Evolutionary conservation across 2,113 vertebrate genomes (phyloP).

Genomic region (human (Homo sapiens)): GRCh38 chr4:172466001-172466500

Average conservation of each 20-base stretch:
- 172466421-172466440: background rate
- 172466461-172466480: background rate
- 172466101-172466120: background rate
- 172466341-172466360: background rate
- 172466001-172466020: background rate
- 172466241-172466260: background rate
- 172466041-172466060: background rate
- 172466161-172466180: background rate
- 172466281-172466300: background rate
- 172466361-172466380: slow-evolving; percentile 29
- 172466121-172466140: background rate
- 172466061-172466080: background rate
- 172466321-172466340: background rate
- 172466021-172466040: background rate
- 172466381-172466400: background rate
- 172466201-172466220: background rate
- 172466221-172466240: background rate
- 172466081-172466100: background rate
- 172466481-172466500: background rate
- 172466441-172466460: background rate
- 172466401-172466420: background rate
- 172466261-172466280: slow-evolving; percentile 18
- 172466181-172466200: background rate
- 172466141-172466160: background rate
- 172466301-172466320: background rate